phyloP scores from a whole-genome alignment of 2,797 vertebrate species.

The Hoplostethus mediterraneus region DNA sequence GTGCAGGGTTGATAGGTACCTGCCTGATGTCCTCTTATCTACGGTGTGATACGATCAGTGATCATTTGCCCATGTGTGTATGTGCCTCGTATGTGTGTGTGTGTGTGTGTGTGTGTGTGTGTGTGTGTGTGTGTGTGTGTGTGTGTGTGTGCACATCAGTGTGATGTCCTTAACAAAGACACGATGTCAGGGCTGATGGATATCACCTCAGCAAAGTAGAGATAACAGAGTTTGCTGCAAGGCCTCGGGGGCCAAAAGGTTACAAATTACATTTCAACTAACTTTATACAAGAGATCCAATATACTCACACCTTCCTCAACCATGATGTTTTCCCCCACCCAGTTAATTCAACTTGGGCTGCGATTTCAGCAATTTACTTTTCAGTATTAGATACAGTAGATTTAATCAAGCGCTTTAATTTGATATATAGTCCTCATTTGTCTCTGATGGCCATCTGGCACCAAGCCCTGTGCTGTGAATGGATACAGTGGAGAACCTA shows the following conservation, averaged over 20 bases:
- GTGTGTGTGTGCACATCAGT: neutral
- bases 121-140: slow-evolving; percentile 3
- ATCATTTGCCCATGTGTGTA: neutral
- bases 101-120: neutral
- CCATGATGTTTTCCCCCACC: neutral
- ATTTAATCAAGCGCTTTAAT: slow-evolving; percentile 46
- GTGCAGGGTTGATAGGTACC: slow-evolving; percentile 31
- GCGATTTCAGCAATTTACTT: slow-evolving; percentile 13
- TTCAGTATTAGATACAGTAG: slow-evolving; percentile 14
- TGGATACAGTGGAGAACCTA: slow-evolving; percentile 2
- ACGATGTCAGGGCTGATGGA: slow-evolving; percentile 28
- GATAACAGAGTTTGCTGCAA: slow-evolving; percentile 29
- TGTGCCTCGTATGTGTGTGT: neutral
- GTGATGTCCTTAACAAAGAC: slow-evolving; percentile 25
- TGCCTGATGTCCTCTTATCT: slow-evolving; percentile 44
- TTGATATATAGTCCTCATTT: slow-evolving; percentile 47
- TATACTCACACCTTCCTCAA: slow-evolving; percentile 1
- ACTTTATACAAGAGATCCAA: slow-evolving; percentile 16
- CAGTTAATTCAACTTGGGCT: slow-evolving; percentile 18
- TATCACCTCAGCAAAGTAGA: slow-evolving; percentile 13
- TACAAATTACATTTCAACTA: slow-evolving; percentile 40
- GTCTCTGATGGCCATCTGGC: slow-evolving; percentile 32
- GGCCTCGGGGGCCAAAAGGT: slow-evolving; percentile 24
- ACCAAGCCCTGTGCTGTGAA: slow-evolving; percentile 7
- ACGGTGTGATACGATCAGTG: slow-evolving; percentile 36